These are phyloP conservation scores for Drosophila truncata DNA, from an alignment of 1,140 invertebrate genomes.

Conservation along the genomic window DNA sequence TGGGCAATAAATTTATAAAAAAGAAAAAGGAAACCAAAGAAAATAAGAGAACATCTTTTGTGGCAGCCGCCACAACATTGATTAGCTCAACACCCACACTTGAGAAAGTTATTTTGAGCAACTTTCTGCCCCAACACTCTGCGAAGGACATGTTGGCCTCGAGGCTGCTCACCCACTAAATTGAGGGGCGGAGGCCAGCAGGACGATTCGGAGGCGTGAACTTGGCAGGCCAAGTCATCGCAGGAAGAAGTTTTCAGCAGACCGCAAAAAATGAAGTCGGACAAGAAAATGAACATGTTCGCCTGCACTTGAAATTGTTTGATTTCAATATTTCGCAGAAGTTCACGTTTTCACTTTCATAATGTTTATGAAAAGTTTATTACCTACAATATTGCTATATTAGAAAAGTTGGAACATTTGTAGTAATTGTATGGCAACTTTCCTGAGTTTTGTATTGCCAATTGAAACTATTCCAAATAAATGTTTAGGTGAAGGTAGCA, in stretches of 20 bases:
- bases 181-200: slow-evolving; percentile 24
- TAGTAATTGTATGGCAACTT: slow-evolving; percentile 4
- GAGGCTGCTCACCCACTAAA: slow-evolving; percentile 47
- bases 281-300: slow-evolving; percentile 36
- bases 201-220: slow-evolving; percentile 47
- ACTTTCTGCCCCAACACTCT: slow-evolving; percentile 65
- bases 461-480: background rate
- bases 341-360: slow-evolving; percentile 11
- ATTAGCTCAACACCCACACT: slow-evolving; percentile 59
- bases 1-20: slow-evolving; percentile 41
- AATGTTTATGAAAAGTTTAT: slow-evolving; percentile 23
- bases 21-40: slow-evolving; percentile 5
- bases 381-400: slow-evolving; percentile 11
- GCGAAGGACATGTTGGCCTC: slow-evolving; percentile 61
- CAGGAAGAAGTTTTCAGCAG: slow-evolving; percentile 55
- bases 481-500: background rate
- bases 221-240: slow-evolving; percentile 61
- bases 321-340: slow-evolving; percentile 33
- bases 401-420: slow-evolving; percentile 7
- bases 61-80: slow-evolving; percentile 23
- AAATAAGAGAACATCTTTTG: background rate
- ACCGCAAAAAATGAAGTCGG: slow-evolving; percentile 31
- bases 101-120: slow-evolving; percentile 40
- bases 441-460: background rate
- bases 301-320: slow-evolving; percentile 33